A percentile compares a stretch with the other conserved stretches of the same genome.
Conservation (phyloP, 2,888 invertebrate species). For the Horisme vitalbata region DNA sequence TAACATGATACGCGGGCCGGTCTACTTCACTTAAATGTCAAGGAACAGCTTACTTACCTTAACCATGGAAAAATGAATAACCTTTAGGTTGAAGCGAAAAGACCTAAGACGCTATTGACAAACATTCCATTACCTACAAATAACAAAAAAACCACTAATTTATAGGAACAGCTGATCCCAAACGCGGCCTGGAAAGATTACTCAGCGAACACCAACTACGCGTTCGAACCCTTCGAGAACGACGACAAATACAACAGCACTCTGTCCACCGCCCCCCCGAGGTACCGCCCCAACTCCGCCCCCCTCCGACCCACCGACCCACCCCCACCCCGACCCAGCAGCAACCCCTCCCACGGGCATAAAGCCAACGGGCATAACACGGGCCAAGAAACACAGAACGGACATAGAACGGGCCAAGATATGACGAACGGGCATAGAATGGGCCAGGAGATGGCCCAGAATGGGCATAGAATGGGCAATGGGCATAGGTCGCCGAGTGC, state of each 20-base stretch:
- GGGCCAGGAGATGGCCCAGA: conserved; percentile 16
- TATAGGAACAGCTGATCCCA: conserved; percentile 91
- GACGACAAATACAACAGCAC: conserved; percentile 86
- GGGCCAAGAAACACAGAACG: conserved; percentile 23
- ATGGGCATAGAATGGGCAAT: conserved; percentile 14
- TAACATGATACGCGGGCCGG: too few relatives aligned
- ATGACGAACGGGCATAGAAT: conserved; percentile 21
- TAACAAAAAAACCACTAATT: neutral
- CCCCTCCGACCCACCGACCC: conserved; percentile 48
- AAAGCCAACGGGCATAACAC: neutral
- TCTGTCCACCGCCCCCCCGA: conserved; percentile 50
- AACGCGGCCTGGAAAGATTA: conserved; percentile 96
- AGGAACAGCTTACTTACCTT: too few relatives aligned
- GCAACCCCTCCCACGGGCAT: conserved; percentile 17
- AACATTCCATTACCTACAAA: neutral
- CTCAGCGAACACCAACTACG: conserved; percentile 93
- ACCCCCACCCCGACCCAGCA: conserved; percentile 40
- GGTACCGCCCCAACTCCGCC: conserved; percentile 27
- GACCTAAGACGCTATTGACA: neutral
- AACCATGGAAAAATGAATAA: too few relatives aligned
- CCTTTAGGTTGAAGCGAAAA: too few relatives aligned
- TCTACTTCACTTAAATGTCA: too few relatives aligned
- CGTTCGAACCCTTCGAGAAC: conserved; percentile 93
- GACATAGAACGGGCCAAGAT: conserved; percentile 17
- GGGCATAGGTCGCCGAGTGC: conserved; percentile 17